Evolutionary conservation across 2,888 invertebrate genomes (phyloP).

Genomic region (Nezara viridula): DNA sequence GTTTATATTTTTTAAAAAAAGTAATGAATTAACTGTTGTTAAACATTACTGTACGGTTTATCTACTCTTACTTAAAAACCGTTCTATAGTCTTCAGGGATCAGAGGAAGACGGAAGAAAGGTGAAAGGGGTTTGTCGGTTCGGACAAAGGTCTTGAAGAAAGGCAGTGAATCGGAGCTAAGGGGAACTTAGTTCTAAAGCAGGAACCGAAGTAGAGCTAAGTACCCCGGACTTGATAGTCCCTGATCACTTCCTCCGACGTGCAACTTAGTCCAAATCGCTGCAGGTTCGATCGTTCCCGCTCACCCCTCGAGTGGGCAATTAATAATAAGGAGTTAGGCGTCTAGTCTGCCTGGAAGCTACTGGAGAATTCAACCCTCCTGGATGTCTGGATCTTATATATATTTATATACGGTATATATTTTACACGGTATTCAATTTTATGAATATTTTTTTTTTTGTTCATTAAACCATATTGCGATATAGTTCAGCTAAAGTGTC

Average conservation of each 20-base stretch:
- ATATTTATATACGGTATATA: background rate
- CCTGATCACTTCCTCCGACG: constrained; percentile 44
- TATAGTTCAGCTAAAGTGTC: no score
- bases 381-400: background rate
- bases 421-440: no score
- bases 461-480: no score
- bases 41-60: no score
- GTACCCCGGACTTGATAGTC: background rate
- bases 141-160: background rate
- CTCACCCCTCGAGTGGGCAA: constrained; percentile 8
- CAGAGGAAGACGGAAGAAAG: no score
- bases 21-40: no score
- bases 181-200: constrained; percentile 1
- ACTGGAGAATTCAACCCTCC: background rate
- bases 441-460: no score
- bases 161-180: background rate
- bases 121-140: background rate
- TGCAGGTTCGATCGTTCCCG: background rate
- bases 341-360: background rate
- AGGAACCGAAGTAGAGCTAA: constrained; percentile 14
- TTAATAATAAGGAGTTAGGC: constrained; percentile 23
- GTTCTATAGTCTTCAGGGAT: no score
- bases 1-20: no score
- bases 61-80: no score
- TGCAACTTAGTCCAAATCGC: constrained; percentile 33